Evolutionary conservation across 2,888 invertebrate genomes (phyloP).

Genomic region (Prosapia bicincta): DNA sequence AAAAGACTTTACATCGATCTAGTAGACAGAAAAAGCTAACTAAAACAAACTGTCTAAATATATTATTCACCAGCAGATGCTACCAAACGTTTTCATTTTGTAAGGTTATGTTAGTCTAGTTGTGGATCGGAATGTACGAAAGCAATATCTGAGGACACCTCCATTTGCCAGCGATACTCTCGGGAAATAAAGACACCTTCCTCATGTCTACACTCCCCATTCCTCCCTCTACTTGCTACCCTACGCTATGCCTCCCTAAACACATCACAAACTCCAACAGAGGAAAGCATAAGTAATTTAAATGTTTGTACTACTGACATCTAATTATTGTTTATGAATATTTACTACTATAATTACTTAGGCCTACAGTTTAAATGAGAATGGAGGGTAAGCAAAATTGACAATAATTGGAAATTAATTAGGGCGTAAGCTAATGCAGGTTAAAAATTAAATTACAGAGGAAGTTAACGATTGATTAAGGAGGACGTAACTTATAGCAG

Average conservation of each 20-base stretch:
- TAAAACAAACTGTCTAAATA: no score
- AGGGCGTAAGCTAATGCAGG: background rate
- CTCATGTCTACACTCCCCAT: constrained; percentile 11
- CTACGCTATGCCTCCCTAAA: background rate
- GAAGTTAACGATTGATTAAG: no score
- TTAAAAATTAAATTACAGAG: no score
- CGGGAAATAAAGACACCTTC: constrained; percentile 26
- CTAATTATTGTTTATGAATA: background rate
- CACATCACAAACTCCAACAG: background rate
- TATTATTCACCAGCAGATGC: no score
- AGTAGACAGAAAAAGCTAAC: no score
- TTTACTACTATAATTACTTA: background rate
- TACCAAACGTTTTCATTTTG: background rate
- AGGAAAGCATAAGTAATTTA: background rate
- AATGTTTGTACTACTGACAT: background rate
- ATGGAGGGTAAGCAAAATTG: background rate
- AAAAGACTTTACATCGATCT: no score
- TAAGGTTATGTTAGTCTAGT: background rate
- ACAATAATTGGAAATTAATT: background rate
- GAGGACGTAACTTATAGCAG: no score
- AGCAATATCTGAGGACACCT: constrained; percentile 17
- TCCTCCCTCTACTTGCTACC: background rate
- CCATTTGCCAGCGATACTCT: background rate
- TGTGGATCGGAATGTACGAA: constrained; percentile 11
- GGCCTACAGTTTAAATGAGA: background rate